phyloP scores from a whole-genome alignment of 1,140 invertebrate genomes.

The Diprion similis region DNA sequence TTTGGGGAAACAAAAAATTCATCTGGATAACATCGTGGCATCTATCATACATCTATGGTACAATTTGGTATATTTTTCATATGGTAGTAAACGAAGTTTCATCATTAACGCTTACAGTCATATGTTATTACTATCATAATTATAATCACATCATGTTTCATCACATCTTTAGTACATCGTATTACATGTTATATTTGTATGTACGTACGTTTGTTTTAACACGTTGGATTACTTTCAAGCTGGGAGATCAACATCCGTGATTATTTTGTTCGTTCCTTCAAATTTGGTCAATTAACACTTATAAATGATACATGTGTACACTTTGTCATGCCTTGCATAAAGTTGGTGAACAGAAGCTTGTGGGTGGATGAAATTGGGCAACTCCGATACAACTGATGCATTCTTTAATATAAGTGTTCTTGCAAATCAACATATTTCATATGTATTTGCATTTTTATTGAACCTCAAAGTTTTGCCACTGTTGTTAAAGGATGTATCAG shows the following conservation, averaged over 20 bases:
- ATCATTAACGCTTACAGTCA: not conserved
- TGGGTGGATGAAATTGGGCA: not conserved
- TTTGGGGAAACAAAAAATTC: not conserved
- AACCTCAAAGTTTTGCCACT: too few species aligned
- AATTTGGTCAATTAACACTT: not conserved
- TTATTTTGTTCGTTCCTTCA: not conserved
- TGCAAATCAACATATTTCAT: too few species aligned
- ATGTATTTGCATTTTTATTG: too few species aligned
- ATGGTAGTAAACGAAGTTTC: not conserved
- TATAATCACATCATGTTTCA: not conserved
- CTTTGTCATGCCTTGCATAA: too few species aligned
- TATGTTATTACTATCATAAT: not conserved
- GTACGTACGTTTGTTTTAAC: not conserved
- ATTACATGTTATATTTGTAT: not conserved
- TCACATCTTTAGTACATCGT: too few species aligned
- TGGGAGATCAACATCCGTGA: not conserved
- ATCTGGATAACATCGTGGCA: too few species aligned
- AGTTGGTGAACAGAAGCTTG: not conserved
- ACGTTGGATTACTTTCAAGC: not conserved
- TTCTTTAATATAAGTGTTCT: too few species aligned
- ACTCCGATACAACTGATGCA: not conserved
- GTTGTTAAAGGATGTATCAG: too few species aligned
- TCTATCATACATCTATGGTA: too few species aligned
- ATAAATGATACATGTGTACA: too few species aligned
- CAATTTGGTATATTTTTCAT: too few species aligned